Evolutionary conservation across 2,888 invertebrate genomes (phyloP).

Genomic region (Caenorhabditis auriculariae): DNA sequence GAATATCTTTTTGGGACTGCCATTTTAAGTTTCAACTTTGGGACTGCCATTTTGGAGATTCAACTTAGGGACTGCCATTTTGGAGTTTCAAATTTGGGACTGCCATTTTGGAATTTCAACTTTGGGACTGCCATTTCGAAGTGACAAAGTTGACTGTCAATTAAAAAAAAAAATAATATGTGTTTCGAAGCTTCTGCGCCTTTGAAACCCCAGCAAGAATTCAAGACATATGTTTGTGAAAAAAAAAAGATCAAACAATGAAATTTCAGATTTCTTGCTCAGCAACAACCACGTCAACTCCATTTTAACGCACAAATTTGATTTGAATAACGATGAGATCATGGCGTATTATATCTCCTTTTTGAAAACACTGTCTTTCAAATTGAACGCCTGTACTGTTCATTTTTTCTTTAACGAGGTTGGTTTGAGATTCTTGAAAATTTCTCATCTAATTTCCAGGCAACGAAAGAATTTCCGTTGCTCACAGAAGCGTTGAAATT

Average conservation of each 20-base stretch:
- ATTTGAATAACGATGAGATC: slow-evolving; percentile 93
- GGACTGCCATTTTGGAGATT: too few species aligned
- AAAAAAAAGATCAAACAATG: background rate
- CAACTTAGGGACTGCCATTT: too few species aligned
- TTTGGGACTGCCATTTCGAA: too few species aligned
- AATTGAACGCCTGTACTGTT: slow-evolving; percentile 94
- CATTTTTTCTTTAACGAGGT: slow-evolving; percentile 99
- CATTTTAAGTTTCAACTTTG: too few species aligned
- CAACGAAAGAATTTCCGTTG: slow-evolving; percentile 96
- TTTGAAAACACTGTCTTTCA: slow-evolving; percentile 93
- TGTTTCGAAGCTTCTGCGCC: too few species aligned
- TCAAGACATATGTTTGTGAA: too few species aligned
- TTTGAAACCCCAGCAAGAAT: too few species aligned
- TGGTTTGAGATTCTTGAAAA: slow-evolving; percentile 24
- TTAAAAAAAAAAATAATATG: too few species aligned
- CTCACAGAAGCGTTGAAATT: slow-evolving; percentile 99
- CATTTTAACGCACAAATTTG: slow-evolving; percentile 98
- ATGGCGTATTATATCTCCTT: slow-evolving; percentile 94
- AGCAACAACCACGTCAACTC: slow-evolving; percentile 99
- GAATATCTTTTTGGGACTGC: too few species aligned
- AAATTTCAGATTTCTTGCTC: slow-evolving; percentile 80
- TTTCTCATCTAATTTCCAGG: slow-evolving; percentile 69
- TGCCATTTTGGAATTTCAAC: too few species aligned
- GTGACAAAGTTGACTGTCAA: too few species aligned
- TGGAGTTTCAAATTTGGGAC: too few species aligned